Evolutionary conservation across 2,113 vertebrate species (phyloP), one percentile per base, ranked within the genome.

Genomic region (Callopanchax toddi): DNA sequence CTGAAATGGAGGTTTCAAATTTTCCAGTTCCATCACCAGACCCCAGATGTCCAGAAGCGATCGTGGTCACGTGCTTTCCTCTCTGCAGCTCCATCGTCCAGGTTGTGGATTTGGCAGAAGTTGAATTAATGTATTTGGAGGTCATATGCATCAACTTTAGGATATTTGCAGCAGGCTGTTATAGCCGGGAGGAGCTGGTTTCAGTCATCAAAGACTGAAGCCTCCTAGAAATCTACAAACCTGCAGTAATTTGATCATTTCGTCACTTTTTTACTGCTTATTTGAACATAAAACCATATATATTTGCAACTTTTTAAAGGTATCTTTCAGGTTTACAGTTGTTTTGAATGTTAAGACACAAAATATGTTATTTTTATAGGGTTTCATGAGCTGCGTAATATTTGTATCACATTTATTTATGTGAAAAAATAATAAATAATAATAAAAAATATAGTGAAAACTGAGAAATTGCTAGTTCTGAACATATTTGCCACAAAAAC

Each of bases 121-220:
- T 74, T 61, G 48, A 40, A 61, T 74, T 57, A 60, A 70, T 76
- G 52, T 15, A 23, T 22, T 34, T 45, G 48, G 73, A 76, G 72
- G 72, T 76, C 76, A 82, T 71, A 68, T 23, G 5, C 23, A 32
- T 67, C 57, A 20, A 36, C 76, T 75, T 67, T 61, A 58, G 25
- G 59, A 69, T 67, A 60, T 68, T 56, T 84, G 17, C 74, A 78
- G 74, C 67, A 29, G 60, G 49, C 29, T 36, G 11, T 20, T 29
- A 46, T 70, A 76, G 58, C 20, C 68, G 0, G n/a, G 40, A 67
- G 25, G 59, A 42, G 59, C 63, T 29, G 64, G 64, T 72, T 17
- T 40, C 32, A 26, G 54, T 75, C 71, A 63, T 78, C 71, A 75
- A 75, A 78, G 56, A 54, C 56, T 21, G 17, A 48, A 3, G 1